Percentiles rank a stretch among this genome's conserved stretches.
Evolutionary conservation across 2,797 vertebrate genomes (phyloP).

Genomic region (Aulostomus chinensis): DNA sequence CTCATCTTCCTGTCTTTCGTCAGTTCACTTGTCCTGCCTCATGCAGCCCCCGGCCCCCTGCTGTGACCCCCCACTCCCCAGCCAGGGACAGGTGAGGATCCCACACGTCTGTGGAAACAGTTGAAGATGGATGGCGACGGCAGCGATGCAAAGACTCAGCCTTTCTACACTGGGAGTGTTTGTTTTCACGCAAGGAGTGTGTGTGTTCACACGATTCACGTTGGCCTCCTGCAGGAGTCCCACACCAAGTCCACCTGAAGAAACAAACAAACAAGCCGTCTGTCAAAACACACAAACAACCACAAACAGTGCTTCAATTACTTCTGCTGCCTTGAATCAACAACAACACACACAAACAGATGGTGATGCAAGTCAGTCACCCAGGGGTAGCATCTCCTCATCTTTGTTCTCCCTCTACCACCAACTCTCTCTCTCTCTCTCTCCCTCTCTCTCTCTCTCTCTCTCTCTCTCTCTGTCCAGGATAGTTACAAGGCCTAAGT

Average conservation of each 20-base stretch:
- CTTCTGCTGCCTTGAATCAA: constrained; percentile 32
- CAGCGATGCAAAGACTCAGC: neutral
- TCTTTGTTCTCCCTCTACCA: neutral
- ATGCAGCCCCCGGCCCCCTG: too few relatives aligned
- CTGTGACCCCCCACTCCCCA: constrained; percentile 22
- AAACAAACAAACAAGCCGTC: constrained; percentile 53
- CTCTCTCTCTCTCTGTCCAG: too few relatives aligned
- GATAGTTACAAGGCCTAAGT: too few relatives aligned
- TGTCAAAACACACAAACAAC: constrained; percentile 46
- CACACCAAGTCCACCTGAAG: constrained; percentile 43
- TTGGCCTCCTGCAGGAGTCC: constrained; percentile 31
- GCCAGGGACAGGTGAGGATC: constrained; percentile 41
- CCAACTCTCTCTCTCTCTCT: too few relatives aligned
- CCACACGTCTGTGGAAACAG: neutral
- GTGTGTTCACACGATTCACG: constrained; percentile 5
- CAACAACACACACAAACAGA: constrained; percentile 32
- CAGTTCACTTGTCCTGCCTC: neutral
- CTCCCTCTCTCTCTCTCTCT: too few relatives aligned
- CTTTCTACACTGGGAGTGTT: constrained; percentile 8
- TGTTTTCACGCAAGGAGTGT: constrained; percentile 22
- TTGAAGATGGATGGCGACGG: constrained; percentile 24
- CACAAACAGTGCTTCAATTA: constrained; percentile 26
- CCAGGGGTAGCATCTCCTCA: constrained; percentile 1
- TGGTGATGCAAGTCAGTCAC: constrained; percentile 12
- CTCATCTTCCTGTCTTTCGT: constrained; percentile 4